Evolutionary conservation across 2,888 invertebrate species (phyloP), one percentile per base, ranked within the genome.

Genomic region (Clostera curtula): DNA sequence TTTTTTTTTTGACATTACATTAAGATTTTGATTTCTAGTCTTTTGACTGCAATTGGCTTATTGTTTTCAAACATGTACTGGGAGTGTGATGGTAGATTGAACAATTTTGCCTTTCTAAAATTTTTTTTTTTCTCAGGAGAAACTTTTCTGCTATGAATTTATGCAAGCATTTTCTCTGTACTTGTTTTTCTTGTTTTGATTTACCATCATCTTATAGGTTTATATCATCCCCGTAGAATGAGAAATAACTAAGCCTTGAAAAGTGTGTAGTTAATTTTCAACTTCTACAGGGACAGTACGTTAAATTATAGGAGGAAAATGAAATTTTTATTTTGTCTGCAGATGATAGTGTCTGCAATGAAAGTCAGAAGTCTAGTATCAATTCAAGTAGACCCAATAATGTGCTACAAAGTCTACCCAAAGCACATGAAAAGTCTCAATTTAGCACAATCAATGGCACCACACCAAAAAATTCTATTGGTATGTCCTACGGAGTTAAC

Each of bases 271-370:
- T 19, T 19, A 24, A 24, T 25, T 32, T 36, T 46, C 49, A 37
- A 39, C 46, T 43, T 46, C 47, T 47, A 47, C 28, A 36, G 33
- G 26, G 9, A 19, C 4, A 31, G 42, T 31, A 43, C 34, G 27
- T 9, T 8, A 18, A 22, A 29, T 27, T 6, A 34, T 6, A 25
- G 53, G 50, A 55, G 47, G 49, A 40, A 29, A 36, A 40, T 51
- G 46, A 56, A 51, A 34, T 30, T 23, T 11, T 19, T 40, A 47
- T 69, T 75, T 79, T 72, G 54, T 77, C 66, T 64, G 69, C 82
- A 82, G 82, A 82, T 80, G 80, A 80, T 53, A 73, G 53, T 45
- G 70, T 77, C 66, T 74, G 75, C 73, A 76, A 59, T 49, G 82
- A 80, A 61, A 76, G 56, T 58, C 79, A 60, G 67, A 82, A 73